phyloP scores from a whole-genome alignment of 2,113 vertebrate genomes.

The Scolopax mira region DNA sequence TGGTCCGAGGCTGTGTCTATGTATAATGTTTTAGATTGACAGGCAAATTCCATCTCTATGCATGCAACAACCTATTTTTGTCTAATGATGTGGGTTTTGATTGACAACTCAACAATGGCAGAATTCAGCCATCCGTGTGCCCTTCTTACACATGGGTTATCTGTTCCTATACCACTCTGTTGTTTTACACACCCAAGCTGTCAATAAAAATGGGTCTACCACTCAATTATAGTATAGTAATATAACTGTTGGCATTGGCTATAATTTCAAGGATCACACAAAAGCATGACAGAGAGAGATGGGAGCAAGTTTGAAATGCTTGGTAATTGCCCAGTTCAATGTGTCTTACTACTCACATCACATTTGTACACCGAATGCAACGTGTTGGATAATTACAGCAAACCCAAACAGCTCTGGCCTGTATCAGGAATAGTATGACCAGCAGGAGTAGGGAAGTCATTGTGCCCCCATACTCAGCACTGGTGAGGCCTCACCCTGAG shows the following conservation, averaged over 20 bases:
- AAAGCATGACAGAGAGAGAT: neutral
- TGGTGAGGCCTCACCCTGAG: no score
- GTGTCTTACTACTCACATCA: neutral
- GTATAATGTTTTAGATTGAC: conserved; percentile 1
- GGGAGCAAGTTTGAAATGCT: neutral
- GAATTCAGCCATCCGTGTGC: neutral
- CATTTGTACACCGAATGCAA: fast-evolving
- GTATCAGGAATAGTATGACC: no score
- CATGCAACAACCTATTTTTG: neutral
- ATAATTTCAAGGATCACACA: neutral
- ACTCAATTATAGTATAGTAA: neutral
- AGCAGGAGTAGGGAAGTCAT: no score
- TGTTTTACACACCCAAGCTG: neutral
- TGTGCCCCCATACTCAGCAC: no score
- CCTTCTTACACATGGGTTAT: neutral
- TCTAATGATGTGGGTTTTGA: conserved; percentile 39
- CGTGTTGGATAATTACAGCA: no score
- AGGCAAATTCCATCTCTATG: neutral
- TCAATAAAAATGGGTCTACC: neutral
- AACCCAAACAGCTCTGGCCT: no score
- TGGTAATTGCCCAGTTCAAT: neutral
- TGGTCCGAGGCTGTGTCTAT: conserved; percentile 3
- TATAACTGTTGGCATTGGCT: neutral
- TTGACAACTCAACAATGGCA: conserved; percentile 14
- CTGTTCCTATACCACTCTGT: neutral